Evolutionary conservation across 2,113 vertebrate genomes (phyloP).

Genomic region (Tachuris rubrigastra): DNA sequence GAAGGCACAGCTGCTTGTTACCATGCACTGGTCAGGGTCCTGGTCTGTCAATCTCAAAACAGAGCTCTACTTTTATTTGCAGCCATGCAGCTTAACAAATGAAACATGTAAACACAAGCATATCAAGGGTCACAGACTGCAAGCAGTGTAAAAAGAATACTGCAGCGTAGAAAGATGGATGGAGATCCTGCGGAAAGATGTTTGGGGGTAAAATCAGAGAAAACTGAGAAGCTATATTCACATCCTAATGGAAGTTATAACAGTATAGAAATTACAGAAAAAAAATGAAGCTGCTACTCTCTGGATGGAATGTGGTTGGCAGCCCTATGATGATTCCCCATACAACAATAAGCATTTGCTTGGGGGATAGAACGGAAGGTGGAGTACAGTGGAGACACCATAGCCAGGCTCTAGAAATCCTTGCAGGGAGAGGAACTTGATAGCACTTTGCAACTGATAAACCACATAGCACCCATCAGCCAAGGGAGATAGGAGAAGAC

Average conservation of each 20-base stretch:
- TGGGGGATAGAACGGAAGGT: no score
- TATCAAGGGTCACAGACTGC: neutral
- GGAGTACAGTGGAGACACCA: no score
- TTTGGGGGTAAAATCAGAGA: neutral
- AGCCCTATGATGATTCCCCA: neutral
- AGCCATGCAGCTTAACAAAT: neutral
- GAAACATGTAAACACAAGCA: neutral
- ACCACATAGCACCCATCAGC: no score
- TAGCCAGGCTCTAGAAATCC: no score
- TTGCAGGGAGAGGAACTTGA: no score
- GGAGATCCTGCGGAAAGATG: neutral
- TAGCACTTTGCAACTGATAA: no score
- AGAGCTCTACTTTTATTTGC: neutral
- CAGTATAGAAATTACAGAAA: neutral
- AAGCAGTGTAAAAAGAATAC: neutral
- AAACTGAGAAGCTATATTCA: neutral
- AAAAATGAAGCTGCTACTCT: neutral
- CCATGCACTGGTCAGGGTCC: neutral
- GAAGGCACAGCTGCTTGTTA: neutral
- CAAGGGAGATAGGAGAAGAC: no score
- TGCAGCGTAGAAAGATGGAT: neutral
- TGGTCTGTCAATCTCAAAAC: neutral
- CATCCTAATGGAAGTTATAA: neutral
- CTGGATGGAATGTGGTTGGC: neutral
- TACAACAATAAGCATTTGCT: neutral